Base-by-base conservation (phyloP, 2,888 invertebrate species). In the Andrena marginata region DNA sequence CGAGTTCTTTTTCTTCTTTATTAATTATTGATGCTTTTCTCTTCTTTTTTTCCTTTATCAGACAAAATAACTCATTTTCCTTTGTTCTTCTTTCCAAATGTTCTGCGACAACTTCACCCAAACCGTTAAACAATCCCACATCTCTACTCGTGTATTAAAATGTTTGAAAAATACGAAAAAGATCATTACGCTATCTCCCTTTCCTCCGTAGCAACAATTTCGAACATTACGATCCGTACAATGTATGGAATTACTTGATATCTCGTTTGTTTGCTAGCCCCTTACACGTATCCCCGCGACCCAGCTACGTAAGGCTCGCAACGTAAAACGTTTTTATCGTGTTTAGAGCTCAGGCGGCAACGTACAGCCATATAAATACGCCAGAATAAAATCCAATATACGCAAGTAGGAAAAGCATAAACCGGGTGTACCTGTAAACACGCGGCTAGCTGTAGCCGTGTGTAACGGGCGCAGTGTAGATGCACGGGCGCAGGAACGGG, bases 371-470 rank as follows among this genome's bases (percentile, higher is more conserved):
- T 82, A 60, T 75, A 82, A 84, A 78, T 71, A 77, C 77, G 62
- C 67, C 23, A 13, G 60, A 54, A 59, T 35, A 65, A 69, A 84
- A 77, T 84, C 80, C 80, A 75, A 84, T 77, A 77, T 84, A 84
- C 67, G 85, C 31, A 60, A 48, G 35, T 42, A 42, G 71, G 74
- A 74, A 74, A 71, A 77, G 67, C 63, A 78, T 77, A 60, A 64
- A 73, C 72, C 62, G 62, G 54, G 23, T n/a, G 60, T n/a, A 23
- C 13, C 60, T 20, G 63, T 3, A 13, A 29, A 23, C n/a, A 6
- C 33, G 10, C 23, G 29, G 23, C 33, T 8, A 13, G 5, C 54
- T 2, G 8, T 29, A 8, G 4, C 10, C 7, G 29, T 5, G 56
- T 48, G 56, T 6, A 13, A 8, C 31, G 16, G 35, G 26, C 26